These are phyloP conservation scores for Merluccius polli DNA, from an alignment of 2,797 vertebrate genomes.

Conservation along the genomic window DNA sequence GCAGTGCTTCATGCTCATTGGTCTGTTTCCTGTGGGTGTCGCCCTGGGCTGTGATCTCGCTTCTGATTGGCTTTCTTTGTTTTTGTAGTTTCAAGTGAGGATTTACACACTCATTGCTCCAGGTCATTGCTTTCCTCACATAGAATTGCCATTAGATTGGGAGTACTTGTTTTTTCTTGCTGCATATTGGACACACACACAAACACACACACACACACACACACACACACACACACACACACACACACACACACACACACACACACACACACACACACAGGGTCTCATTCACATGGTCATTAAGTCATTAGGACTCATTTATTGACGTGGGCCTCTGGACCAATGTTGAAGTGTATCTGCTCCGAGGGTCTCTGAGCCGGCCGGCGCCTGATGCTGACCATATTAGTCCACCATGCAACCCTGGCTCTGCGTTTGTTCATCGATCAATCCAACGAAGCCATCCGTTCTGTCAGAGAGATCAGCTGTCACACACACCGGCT, in stretches of 20 bases:
- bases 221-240: constrained; percentile 6
- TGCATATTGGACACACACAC: not conserved
- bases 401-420: constrained; percentile 46
- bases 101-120: not conserved
- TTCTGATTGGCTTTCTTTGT: not conserved
- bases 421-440: constrained; percentile 16
- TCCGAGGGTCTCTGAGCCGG: constrained; percentile 17
- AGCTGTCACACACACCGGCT: not conserved
- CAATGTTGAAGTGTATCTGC: constrained; percentile 40
- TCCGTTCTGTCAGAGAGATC: not conserved
- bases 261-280: constrained; percentile 38
- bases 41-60: not conserved
- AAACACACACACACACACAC: not conserved
- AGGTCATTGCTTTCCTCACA: not conserved
- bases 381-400: constrained; percentile 45
- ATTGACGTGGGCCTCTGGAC: constrained; percentile 61
- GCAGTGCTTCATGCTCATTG: not conserved
- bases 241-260: constrained; percentile 21
- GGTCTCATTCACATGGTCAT: constrained; percentile 61
- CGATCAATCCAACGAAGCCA: not conserved
- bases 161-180: not conserved
- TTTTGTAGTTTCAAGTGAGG: not conserved
- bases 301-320: constrained; percentile 68
- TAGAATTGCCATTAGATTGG: not conserved
- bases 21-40: not conserved